Base-by-base conservation (phyloP, 2,888 invertebrate species). In the Orchestes rusci region DNA sequence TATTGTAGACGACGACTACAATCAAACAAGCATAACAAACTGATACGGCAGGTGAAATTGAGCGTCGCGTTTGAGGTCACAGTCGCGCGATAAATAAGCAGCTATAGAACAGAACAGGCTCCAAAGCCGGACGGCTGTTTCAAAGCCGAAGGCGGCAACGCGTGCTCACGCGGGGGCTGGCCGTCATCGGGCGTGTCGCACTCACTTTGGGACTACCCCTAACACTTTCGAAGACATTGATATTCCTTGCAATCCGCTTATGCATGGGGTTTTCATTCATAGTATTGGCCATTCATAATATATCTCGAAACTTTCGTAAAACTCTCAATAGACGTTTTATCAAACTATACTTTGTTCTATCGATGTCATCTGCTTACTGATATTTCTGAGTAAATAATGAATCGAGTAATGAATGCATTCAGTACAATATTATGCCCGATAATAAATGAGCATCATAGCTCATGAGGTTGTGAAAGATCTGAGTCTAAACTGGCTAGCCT, bases 11-110 rank as follows among this genome's bases (percentile, higher is more conserved):
- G 38, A 43, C 34, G n/a, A 30, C 36, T 10, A 10, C 7, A 23
- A 23, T 23, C 5, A 23, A 23, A 36, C 33, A 33, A 35, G 12
- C 38, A 28, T 19, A 18, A 41, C 33, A 41, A 44, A 34, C 41
- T 23, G 28, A 41, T 31, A 20, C 41, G 19, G 46, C 46, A 42
- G 46, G 42, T 46, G 23, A 42, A 38, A 37, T 39, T 43, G 53
- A 55, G 53, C 60, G 60, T 61, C 65, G 63, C 64, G 65, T 56
- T 65, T 62, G 61, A 61, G 63, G 58, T 65, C 64, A 61, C 64
- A 64, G 66, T 62, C 66, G 64, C 64, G 62, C 65, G 67, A 67
- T 67, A 67, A 67, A 68, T 67, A 68, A 66, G 64, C 64, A 64
- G 65, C 65, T 65, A 65, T 64, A 67, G 67, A 56, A 57, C 41